phyloP scores from a whole-genome alignment of 2,113 vertebrate genomes.

The Upupa epops region DNA sequence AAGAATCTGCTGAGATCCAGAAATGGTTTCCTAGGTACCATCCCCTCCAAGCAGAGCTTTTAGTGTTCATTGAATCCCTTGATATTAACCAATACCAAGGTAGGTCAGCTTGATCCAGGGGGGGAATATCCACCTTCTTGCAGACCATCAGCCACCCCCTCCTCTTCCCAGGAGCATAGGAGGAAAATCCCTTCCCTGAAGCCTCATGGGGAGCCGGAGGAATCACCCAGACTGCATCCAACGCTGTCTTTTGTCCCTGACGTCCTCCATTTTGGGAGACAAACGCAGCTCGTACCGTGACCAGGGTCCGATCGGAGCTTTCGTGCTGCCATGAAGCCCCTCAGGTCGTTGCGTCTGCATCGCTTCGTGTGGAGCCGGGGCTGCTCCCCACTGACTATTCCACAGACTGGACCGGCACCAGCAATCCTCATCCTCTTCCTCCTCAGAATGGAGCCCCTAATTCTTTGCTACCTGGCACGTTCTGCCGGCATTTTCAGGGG shows the following conservation, averaged over 20 bases:
- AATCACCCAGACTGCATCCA: neutral
- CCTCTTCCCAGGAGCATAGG: neutral
- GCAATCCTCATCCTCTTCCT: neutral
- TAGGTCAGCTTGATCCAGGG: neutral
- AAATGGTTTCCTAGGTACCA: neutral
- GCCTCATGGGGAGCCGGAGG: neutral
- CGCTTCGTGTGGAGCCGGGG: neutral
- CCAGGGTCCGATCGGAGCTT: neutral
- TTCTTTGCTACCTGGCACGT: neutral
- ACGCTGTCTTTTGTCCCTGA: neutral
- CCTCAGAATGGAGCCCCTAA: neutral
- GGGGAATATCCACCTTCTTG: neutral
- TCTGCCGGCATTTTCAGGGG: neutral
- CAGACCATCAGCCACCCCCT: neutral
- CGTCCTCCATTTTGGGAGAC: neutral
- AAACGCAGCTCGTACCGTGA: neutral
- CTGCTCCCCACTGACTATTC: neutral
- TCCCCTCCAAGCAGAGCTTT: neutral
- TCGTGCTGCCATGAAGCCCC: neutral
- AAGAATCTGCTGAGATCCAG: neutral
- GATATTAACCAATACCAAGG: neutral
- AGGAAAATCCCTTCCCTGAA: neutral
- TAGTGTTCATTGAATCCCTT: constrained; percentile 28
- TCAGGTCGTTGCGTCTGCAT: neutral
- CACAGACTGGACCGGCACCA: neutral